phyloP scores from a whole-genome alignment of 2,888 invertebrate genomes.

The Dolichomitus sp. region DNA sequence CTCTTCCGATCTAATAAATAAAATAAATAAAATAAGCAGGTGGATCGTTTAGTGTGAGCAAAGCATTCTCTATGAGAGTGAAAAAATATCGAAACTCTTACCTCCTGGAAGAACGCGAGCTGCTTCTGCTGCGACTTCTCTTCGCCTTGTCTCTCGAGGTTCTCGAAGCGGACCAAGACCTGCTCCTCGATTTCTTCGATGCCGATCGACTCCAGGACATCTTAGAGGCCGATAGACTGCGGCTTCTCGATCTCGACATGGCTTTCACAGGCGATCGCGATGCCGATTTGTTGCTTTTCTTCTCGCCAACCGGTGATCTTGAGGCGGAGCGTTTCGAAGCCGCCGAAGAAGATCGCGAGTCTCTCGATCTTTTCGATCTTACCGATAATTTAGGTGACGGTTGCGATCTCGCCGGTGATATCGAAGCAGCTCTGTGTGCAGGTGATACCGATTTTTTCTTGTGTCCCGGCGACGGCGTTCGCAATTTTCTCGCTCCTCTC shows the following conservation, averaged over 20 bases:
- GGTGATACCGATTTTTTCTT: slow-evolving; percentile 75
- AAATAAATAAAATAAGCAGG: too few relatives aligned
- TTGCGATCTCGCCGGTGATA: slow-evolving; percentile 70
- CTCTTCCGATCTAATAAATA: too few relatives aligned
- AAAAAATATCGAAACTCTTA: slow-evolving; percentile 52
- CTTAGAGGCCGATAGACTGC: slow-evolving; percentile 68
- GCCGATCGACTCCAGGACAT: slow-evolving; percentile 78
- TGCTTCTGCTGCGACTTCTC: slow-evolving; percentile 77
- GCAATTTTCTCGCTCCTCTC: slow-evolving; percentile 71
- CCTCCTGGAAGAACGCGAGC: slow-evolving; percentile 82
- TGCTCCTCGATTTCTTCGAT: slow-evolving; percentile 75
- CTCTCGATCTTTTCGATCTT: slow-evolving; percentile 67
- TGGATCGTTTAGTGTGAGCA: too few relatives aligned
- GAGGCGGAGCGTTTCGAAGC: slow-evolving; percentile 75
- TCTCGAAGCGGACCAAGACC: slow-evolving; percentile 78
- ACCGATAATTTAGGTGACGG: slow-evolving; percentile 67
- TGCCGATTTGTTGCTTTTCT: slow-evolving; percentile 70
- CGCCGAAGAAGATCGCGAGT: slow-evolving; percentile 78
- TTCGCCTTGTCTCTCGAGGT: slow-evolving; percentile 76
- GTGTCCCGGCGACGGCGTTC: slow-evolving; percentile 68
- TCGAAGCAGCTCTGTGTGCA: slow-evolving; percentile 55
- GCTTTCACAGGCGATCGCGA: slow-evolving; percentile 77
- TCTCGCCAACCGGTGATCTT: slow-evolving; percentile 73
- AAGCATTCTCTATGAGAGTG: background rate
- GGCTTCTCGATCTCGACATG: slow-evolving; percentile 72